A percentile compares a stretch with the other conserved stretches of the same genome.
phyloP scores from a whole-genome alignment of 1,140 invertebrate species.

The Aradophagus sp. region DNA sequence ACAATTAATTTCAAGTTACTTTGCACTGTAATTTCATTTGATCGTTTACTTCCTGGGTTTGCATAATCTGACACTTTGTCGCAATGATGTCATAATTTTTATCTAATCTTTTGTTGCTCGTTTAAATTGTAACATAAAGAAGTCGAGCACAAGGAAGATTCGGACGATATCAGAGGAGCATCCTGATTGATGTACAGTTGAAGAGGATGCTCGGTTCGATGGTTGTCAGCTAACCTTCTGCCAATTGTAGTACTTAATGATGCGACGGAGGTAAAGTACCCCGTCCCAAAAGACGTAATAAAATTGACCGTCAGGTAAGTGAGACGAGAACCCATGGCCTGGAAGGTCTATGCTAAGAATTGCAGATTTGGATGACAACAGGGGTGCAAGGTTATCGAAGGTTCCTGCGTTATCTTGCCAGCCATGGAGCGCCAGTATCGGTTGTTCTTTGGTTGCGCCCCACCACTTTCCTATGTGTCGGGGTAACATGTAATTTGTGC shows the following conservation, averaged over 20 bases:
- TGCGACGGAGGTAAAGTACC: constrained; percentile 80
- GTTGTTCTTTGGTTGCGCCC: constrained; percentile 82
- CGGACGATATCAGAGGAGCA: neutral
- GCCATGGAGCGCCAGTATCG: constrained; percentile 87
- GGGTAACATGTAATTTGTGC: constrained; percentile 1
- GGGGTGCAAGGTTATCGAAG: constrained; percentile 84
- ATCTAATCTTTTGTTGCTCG: too few species aligned
- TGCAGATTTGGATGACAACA: constrained; percentile 78
- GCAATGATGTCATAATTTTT: too few species aligned
- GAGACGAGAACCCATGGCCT: constrained; percentile 83
- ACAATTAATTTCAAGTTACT: too few species aligned
- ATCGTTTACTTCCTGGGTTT: too few species aligned
- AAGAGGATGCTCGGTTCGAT: too few species aligned
- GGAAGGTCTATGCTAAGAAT: constrained; percentile 85
- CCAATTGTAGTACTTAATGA: constrained; percentile 41
- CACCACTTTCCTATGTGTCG: constrained; percentile 81
- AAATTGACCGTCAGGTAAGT: constrained; percentile 82
- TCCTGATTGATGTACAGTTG: too few species aligned
- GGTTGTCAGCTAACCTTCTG: constrained; percentile 38
- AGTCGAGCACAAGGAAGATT: neutral
- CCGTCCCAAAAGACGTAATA: constrained; percentile 90
- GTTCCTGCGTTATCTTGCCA: constrained; percentile 93
- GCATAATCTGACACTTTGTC: too few species aligned
- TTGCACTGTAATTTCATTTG: too few species aligned
- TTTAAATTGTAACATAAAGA: constrained; percentile 39